Conservation (phyloP, 1,140 invertebrate genomes). For the Lepidurus apus region DNA sequence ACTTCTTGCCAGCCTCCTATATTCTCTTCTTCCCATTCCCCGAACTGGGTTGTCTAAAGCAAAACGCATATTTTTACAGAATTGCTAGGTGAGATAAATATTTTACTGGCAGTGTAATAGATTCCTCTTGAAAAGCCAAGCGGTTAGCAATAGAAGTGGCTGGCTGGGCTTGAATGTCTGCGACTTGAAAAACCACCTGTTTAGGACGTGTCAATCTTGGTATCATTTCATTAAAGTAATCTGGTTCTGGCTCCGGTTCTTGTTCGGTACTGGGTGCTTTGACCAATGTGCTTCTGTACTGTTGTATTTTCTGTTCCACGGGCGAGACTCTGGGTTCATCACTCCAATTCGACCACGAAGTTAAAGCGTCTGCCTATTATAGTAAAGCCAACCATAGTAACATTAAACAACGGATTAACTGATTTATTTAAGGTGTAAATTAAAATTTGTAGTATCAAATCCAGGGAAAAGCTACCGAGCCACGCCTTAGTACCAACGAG, state of each 20-base stretch:
- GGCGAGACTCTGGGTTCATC: constrained; percentile 19
- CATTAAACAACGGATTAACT: no score
- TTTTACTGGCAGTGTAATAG: background rate
- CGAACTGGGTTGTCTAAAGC: background rate
- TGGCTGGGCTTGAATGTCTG: background rate
- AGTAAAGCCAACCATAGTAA: background rate
- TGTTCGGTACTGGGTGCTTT: constrained; percentile 6
- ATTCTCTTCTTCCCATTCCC: background rate
- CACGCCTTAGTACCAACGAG: no score
- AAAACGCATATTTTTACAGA: background rate
- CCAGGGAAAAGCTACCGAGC: no score
- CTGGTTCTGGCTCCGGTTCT: constrained; percentile 27
- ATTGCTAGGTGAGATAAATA: background rate
- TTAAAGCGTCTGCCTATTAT: constrained; percentile 11
- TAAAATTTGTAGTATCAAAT: no score
- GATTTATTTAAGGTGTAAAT: background rate
- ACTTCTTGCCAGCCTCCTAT: constrained; percentile 4
- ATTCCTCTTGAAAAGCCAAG: background rate
- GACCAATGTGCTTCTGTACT: constrained; percentile 27
- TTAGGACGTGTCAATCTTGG: background rate
- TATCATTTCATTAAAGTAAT: constrained; percentile 25
- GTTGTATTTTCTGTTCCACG: constrained; percentile 26
- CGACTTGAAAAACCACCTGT: background rate
- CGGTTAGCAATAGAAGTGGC: background rate
- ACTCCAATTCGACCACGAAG: background rate